These are phyloP conservation scores for Chromoteleia sp. DNA, from an alignment of 2,888 invertebrate genomes.

Conservation along the genomic window DNA sequence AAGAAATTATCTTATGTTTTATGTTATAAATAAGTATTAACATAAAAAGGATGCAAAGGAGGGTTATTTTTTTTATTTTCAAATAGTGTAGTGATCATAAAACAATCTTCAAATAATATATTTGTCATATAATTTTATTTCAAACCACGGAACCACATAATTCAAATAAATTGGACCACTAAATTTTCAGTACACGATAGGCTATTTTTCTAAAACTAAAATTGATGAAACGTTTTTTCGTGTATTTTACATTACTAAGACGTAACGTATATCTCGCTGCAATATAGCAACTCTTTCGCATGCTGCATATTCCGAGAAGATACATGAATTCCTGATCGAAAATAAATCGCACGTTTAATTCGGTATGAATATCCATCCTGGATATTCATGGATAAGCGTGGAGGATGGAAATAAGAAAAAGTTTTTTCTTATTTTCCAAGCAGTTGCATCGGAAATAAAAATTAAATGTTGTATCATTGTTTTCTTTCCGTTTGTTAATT, in stretches of 20 bases:
- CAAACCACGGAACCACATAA: no score
- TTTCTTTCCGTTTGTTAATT: no score
- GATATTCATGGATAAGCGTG: conserved; percentile 1
- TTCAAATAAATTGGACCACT: conserved; percentile 13
- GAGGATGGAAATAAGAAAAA: conserved; percentile 14
- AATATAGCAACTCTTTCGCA: conserved; percentile 20
- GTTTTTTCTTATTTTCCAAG: not conserved
- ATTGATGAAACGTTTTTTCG: conserved; percentile 20
- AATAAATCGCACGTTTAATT: conserved; percentile 12
- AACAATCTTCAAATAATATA: no score
- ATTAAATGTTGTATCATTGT: conserved; percentile 11
- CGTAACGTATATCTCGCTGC: conserved; percentile 10
- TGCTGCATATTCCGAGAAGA: conserved; percentile 27
- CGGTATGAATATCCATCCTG: conserved; percentile 2
- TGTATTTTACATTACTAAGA: conserved; percentile 14
- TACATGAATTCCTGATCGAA: conserved; percentile 20
- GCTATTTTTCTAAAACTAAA: conserved; percentile 10
- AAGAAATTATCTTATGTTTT: no score
- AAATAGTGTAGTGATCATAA: no score
- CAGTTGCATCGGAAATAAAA: conserved; percentile 11
- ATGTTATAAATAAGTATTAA: no score
- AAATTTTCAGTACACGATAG: conserved; percentile 13
- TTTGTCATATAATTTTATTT: no score
- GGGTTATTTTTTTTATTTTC: no score
- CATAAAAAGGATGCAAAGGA: no score